phyloP scores from a whole-genome alignment of 2,113 vertebrate species.

The Pantherophis guttatus region DNA sequence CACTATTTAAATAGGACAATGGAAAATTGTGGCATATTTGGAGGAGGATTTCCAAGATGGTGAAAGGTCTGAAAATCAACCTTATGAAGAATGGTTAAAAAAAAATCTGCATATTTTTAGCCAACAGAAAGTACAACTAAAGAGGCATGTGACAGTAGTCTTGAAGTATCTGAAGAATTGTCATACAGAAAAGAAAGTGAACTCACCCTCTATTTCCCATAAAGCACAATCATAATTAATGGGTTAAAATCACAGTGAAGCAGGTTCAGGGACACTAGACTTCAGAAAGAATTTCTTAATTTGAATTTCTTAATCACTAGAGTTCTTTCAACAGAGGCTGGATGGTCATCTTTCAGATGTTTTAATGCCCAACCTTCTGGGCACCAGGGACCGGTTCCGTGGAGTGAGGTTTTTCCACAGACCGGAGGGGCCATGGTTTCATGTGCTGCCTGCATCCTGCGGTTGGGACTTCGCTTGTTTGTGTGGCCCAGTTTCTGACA shows the following conservation, averaged over 20 bases:
- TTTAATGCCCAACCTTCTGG: not conserved
- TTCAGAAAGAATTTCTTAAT: not conserved
- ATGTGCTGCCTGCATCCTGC: no score
- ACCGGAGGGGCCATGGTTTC: no score
- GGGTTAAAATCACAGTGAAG: not conserved
- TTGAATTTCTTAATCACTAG: not conserved
- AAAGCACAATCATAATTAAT: not conserved
- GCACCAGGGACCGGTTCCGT: no score
- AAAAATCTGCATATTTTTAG: not conserved
- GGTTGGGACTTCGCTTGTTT: no score
- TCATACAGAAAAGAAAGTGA: not conserved
- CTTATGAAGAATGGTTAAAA: not conserved
- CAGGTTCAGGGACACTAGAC: not conserved
- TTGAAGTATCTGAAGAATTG: not conserved
- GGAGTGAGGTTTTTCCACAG: no score
- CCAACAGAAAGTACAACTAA: not conserved
- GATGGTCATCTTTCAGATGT: not conserved
- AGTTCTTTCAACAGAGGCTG: not conserved
- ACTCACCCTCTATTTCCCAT: not conserved
- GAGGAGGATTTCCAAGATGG: not conserved
- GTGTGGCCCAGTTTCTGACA: no score
- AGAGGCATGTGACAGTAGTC: not conserved
- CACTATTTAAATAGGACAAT: not conserved
- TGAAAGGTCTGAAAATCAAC: not conserved
- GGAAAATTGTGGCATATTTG: not conserved